Percentiles rank a stretch among this genome's conserved stretches.
These are phyloP conservation scores for Coecobrya sp. DNA, from an alignment of 2,888 invertebrate species.

Conservation along the genomic window DNA sequence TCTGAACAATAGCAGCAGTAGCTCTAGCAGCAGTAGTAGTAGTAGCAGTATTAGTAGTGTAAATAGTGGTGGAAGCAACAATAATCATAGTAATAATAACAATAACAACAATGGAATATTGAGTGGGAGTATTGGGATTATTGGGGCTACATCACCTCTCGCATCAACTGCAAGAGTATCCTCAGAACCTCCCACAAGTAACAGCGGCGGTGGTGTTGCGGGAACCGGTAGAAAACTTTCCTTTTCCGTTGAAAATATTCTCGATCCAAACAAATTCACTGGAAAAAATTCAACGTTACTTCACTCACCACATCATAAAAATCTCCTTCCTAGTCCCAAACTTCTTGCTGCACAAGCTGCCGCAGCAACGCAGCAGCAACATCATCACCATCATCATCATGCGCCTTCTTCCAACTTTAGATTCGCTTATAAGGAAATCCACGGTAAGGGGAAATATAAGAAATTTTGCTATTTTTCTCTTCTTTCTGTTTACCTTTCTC, in stretches of 20 bases:
- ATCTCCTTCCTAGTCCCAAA: constrained; percentile 83
- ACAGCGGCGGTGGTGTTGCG: constrained; percentile 50
- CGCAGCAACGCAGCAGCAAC: constrained; percentile 64
- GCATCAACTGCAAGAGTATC: constrained; percentile 38
- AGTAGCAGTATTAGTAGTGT: constrained; percentile 45
- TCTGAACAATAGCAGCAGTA: constrained; percentile 55
- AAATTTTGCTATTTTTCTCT: not conserved
- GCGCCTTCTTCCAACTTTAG: constrained; percentile 85
- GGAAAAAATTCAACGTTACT: constrained; percentile 88
- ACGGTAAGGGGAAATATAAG: constrained; percentile 82
- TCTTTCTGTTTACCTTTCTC: not conserved
- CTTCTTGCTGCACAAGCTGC: constrained; percentile 79
- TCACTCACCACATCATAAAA: constrained; percentile 80
- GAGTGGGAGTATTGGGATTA: constrained; percentile 65
- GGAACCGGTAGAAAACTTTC: constrained; percentile 90
- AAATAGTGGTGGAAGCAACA: constrained; percentile 53
- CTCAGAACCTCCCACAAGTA: constrained; percentile 46
- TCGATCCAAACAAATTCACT: constrained; percentile 96
- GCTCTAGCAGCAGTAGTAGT: constrained; percentile 51
- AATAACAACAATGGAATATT: constrained; percentile 68
- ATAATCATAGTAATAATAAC: constrained; percentile 12
- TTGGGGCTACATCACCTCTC: constrained; percentile 68
- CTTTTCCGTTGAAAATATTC: constrained; percentile 96
- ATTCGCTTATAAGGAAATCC: constrained; percentile 86
- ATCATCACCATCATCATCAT: constrained; percentile 80